Evolutionary conservation across 37 sponge, comb jelly and placozoan species (phyloP).

Genomic region (Lycopodina hypogea): DNA sequence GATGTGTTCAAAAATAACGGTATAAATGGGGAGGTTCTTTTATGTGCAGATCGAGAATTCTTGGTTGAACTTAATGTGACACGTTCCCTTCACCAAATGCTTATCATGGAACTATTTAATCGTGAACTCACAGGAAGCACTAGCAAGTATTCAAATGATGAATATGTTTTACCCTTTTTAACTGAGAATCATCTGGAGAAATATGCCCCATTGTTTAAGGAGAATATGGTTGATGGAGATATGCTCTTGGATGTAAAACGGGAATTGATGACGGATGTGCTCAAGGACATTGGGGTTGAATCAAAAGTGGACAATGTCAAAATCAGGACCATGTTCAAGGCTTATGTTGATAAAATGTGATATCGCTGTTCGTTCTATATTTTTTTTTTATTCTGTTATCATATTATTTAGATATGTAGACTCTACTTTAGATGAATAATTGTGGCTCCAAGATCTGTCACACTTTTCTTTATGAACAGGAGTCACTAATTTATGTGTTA

Average conservation of each 20-base stretch:
- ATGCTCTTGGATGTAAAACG: conserved; percentile 22
- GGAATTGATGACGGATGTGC: conserved; percentile 20
- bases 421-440: too few relatives aligned
- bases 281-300: conserved; percentile 48
- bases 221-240: conserved; percentile 35
- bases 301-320: conserved; percentile 9
- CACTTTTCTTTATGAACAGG: too few relatives aligned
- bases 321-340: conserved; percentile 20
- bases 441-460: too few relatives aligned
- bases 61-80: conserved; percentile 48
- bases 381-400: too few relatives aligned
- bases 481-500: too few relatives aligned
- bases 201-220: background rate
- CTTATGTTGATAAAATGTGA: conserved; percentile 11
- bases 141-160: background rate
- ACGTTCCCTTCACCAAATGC: conserved; percentile 23
- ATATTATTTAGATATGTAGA: too few relatives aligned
- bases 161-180: conserved; percentile 3
- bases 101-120: conserved; percentile 25
- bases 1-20: conserved; percentile 15
- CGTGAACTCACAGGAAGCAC: background rate
- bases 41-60: conserved; percentile 13
- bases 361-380: too few relatives aligned
- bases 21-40: conserved; percentile 62
- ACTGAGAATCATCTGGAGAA: conserved; percentile 14